Conservation (phyloP, 1,140 invertebrate genomes). For the Bombus sylvicola region DNA sequence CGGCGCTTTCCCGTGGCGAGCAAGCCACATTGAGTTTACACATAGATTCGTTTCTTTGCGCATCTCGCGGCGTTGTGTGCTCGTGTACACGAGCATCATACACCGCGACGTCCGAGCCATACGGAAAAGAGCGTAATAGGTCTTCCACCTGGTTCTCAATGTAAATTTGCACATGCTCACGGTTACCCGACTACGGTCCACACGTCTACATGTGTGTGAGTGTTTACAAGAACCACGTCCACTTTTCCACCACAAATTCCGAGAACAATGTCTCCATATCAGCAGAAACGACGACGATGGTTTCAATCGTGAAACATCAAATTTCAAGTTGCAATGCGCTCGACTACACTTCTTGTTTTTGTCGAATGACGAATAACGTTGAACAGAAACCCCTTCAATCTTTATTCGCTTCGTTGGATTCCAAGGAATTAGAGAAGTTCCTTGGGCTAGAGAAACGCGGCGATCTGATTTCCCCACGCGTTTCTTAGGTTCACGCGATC, state of each 20-base stretch:
- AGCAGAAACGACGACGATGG: not conserved
- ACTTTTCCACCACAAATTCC: slow-evolving; percentile 50
- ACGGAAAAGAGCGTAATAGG: slow-evolving; percentile 65
- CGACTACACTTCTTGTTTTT: not conserved
- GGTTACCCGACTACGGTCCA: slow-evolving; percentile 53
- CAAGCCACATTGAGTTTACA: slow-evolving; percentile 22
- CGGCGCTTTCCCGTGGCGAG: not conserved
- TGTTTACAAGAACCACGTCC: slow-evolving; percentile 27
- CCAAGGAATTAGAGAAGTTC: not conserved
- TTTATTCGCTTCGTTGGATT: not conserved
- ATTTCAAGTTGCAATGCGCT: not conserved
- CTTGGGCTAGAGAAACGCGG: not conserved
- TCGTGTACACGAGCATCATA: not conserved
- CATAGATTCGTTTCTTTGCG: slow-evolving; percentile 35
- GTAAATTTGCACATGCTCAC: slow-evolving; percentile 70
- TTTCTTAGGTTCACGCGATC: not conserved
- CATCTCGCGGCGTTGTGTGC: not conserved
- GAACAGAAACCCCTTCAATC: not conserved
- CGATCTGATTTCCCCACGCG: slow-evolving; percentile 4
- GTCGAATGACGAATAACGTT: not conserved
- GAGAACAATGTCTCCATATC: slow-evolving; percentile 33
- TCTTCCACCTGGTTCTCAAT: slow-evolving; percentile 60
- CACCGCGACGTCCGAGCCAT: slow-evolving; percentile 2
- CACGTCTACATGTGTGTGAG: slow-evolving; percentile 2
- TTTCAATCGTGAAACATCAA: slow-evolving; percentile 16